These are phyloP conservation scores for Coturnix japonica DNA, from an alignment of 2,113 vertebrate genomes.

Conservation along the genomic window DNA sequence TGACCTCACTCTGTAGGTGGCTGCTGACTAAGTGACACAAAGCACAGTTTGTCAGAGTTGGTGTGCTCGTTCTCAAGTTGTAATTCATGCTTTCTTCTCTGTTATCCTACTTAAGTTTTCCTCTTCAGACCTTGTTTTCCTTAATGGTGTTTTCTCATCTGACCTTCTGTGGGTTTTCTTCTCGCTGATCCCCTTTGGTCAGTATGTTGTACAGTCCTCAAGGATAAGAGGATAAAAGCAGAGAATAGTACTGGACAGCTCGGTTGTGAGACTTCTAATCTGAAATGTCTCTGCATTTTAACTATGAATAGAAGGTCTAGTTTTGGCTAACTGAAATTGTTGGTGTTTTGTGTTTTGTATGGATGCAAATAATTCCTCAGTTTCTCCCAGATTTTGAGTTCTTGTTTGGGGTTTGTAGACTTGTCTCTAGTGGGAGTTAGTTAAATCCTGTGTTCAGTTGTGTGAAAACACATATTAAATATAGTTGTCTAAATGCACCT, in stretches of 20 bases:
- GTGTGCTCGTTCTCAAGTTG: not conserved
- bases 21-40: not conserved
- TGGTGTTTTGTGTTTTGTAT: not conserved
- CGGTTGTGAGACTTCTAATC: not conserved
- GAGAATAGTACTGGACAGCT: not conserved
- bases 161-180: not conserved
- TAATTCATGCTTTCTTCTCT: not conserved
- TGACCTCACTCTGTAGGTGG: not conserved
- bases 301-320: not conserved
- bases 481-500: not conserved
- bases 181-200: not conserved
- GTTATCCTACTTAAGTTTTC: not conserved
- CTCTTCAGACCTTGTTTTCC: not conserved
- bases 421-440: not conserved
- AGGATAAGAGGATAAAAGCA: not conserved
- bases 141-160: not conserved
- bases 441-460: not conserved
- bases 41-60: not conserved
- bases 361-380: not conserved
- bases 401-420: not conserved
- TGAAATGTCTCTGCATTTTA: not conserved
- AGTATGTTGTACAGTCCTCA: fast-evolving
- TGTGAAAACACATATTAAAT: not conserved
- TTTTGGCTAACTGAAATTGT: not conserved
- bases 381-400: not conserved